phyloP scores from a whole-genome alignment of 2,888 invertebrate species.

The Ichneumoninae sp. region DNA sequence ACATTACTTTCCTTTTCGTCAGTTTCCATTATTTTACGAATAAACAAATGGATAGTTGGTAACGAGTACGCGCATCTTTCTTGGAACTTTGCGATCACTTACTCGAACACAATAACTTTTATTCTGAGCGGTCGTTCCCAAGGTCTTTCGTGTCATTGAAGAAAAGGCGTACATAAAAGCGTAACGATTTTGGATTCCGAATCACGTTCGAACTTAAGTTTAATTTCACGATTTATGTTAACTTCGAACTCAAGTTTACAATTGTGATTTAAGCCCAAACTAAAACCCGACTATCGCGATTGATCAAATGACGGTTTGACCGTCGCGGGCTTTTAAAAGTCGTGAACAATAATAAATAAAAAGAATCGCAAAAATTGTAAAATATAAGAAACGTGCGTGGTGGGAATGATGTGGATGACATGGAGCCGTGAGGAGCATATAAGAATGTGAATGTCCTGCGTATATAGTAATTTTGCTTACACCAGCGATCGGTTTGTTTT shows the following conservation, averaged over 20 bases:
- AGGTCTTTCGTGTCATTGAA: slow-evolving; percentile 6
- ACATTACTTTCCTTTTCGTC: background rate
- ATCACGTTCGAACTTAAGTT: slow-evolving; percentile 1
- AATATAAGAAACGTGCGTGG: slow-evolving; percentile 24
- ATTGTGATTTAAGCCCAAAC: background rate
- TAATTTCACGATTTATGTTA: background rate
- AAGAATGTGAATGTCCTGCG: slow-evolving; percentile 49
- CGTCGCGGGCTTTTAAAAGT: slow-evolving; percentile 7
- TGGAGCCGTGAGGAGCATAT: slow-evolving; percentile 17
- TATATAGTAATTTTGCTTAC: slow-evolving; percentile 30
- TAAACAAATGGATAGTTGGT: background rate
- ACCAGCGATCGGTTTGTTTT: slow-evolving; percentile 18
- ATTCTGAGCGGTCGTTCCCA: background rate
- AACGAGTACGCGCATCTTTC: background rate
- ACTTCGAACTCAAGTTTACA: background rate
- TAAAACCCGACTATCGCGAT: background rate
- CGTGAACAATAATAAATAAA: slow-evolving; percentile 22
- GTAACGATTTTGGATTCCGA: background rate
- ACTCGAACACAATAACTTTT: background rate
- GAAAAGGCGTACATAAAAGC: background rate
- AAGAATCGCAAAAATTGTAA: slow-evolving; percentile 39
- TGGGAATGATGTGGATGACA: slow-evolving; percentile 21
- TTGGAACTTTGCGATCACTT: background rate
- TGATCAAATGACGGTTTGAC: background rate
- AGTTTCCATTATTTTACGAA: background rate